These are phyloP conservation scores for Leucopternis melanops DNA, from an alignment of 2,113 vertebrate genomes.

Conservation along the genomic window DNA sequence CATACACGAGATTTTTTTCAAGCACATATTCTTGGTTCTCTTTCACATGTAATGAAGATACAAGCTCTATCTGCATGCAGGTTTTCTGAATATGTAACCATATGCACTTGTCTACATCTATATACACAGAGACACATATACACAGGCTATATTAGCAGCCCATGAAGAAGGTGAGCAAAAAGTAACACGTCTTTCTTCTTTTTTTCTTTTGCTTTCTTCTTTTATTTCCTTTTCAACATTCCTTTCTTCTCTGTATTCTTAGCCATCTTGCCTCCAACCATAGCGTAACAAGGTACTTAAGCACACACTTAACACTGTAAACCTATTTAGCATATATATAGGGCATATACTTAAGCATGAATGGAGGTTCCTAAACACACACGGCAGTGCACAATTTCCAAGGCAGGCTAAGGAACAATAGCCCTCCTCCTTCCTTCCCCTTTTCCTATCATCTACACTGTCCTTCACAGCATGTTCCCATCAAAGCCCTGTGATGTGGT, in stretches of 20 bases:
- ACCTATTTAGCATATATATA: background rate
- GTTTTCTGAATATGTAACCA: constrained; percentile 19
- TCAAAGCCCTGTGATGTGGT: background rate
- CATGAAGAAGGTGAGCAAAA: background rate
- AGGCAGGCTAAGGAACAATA: background rate
- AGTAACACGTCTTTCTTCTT: background rate
- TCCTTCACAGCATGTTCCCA: background rate
- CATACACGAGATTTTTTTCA: background rate
- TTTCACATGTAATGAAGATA: constrained; percentile 47
- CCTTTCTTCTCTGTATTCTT: background rate
- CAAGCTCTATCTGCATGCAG: constrained; percentile 13
- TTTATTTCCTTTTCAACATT: background rate
- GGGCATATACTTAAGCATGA: background rate
- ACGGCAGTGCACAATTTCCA: background rate
- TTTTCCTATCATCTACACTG: background rate
- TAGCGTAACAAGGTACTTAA: background rate
- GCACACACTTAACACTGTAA: background rate
- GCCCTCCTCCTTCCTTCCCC: background rate
- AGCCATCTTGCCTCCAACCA: background rate
- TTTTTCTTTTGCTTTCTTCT: background rate
- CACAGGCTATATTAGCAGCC: background rate
- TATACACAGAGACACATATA: background rate
- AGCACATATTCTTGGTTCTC: background rate
- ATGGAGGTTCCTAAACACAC: background rate
- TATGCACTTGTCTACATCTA: constrained; percentile 49